phyloP scores from a whole-genome alignment of 2,797 vertebrate species.

The Muscicapa comitata region DNA sequence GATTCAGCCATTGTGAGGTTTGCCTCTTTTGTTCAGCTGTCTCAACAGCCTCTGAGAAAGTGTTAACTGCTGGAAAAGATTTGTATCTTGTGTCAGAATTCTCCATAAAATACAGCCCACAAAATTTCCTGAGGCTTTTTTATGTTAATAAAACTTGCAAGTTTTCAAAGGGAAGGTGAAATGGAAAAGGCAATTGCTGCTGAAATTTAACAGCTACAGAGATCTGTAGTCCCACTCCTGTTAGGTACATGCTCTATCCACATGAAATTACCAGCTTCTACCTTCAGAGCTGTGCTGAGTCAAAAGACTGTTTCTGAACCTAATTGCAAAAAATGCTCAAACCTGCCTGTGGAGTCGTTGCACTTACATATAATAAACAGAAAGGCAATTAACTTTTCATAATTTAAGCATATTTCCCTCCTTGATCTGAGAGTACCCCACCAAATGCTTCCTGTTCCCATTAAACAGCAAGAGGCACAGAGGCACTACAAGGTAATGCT shows the following conservation, averaged over 20 bases:
- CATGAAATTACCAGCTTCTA: background rate
- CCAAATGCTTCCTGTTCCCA: background rate
- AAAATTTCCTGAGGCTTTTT: constrained; percentile 24
- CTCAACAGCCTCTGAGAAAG: background rate
- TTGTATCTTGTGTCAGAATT: background rate
- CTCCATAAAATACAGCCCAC: background rate
- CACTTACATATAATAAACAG: background rate
- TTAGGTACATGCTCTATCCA: background rate
- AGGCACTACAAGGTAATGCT: background rate
- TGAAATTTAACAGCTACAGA: background rate
- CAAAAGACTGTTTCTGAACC: background rate
- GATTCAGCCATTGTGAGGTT: background rate
- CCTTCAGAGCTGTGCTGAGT: background rate
- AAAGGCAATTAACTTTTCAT: background rate
- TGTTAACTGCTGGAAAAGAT: constrained; percentile 4
- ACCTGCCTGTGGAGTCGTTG: background rate
- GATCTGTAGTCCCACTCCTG: background rate
- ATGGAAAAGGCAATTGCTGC: background rate
- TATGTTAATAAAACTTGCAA: constrained; percentile 16
- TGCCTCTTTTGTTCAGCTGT: background rate
- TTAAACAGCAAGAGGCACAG: background rate
- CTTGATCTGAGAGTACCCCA: background rate
- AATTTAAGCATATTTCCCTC: background rate
- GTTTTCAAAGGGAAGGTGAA: constrained; percentile 18
- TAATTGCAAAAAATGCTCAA: background rate